A percentile compares a stretch with the other conserved stretches of the same genome.
These are phyloP conservation scores for Nylanderia fulva DNA, from an alignment of 1,140 invertebrate species.

Conservation along the genomic window DNA sequence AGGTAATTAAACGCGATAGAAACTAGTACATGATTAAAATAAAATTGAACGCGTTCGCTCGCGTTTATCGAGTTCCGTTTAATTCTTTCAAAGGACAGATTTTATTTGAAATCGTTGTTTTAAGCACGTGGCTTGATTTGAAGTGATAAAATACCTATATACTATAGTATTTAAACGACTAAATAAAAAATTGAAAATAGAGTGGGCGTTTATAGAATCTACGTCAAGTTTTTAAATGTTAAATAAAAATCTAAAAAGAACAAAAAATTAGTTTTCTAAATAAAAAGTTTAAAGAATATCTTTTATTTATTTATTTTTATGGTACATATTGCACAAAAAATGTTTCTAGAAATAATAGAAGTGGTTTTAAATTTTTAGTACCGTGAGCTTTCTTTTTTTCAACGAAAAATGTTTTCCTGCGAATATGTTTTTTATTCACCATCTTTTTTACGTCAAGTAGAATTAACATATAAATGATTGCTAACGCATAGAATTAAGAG, in stretches of 20 bases:
- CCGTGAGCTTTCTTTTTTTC: background rate
- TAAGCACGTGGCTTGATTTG: background rate
- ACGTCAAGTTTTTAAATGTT: background rate
- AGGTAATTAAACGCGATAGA: conserved; percentile 16
- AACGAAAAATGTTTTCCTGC: conserved; percentile 1
- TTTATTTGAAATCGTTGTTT: background rate
- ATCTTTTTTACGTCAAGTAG: background rate
- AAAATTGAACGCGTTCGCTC: background rate
- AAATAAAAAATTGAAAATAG: background rate
- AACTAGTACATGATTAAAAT: background rate
- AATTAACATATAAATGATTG: conserved; percentile 48
- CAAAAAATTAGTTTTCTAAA: background rate
- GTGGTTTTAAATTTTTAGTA: background rate
- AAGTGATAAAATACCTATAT: background rate
- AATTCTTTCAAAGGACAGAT: background rate
- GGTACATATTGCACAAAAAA: background rate
- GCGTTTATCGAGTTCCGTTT: background rate
- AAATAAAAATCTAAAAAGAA: background rate
- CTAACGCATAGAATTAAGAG: conserved; percentile 6
- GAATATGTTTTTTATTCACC: background rate
- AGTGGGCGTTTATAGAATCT: background rate
- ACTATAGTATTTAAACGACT: background rate
- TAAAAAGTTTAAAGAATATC: background rate
- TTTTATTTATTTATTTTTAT: background rate
- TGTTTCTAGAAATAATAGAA: background rate